Evolutionary conservation across 2,888 invertebrate genomes (phyloP).

Genomic region (Cataglyphis altisquamis): DNA sequence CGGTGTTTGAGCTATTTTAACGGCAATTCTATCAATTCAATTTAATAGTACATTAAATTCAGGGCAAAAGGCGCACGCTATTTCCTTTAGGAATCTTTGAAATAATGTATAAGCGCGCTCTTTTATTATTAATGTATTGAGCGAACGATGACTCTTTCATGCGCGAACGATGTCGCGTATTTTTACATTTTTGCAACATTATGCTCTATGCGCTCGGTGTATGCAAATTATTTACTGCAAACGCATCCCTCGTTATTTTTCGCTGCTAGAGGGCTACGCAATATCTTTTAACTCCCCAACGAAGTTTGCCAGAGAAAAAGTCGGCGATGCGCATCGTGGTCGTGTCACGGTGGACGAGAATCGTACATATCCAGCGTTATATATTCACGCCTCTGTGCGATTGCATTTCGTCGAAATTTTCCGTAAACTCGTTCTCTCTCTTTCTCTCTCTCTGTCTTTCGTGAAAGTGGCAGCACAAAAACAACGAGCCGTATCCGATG

Average conservation of each 20-base stretch:
- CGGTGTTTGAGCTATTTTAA: background rate
- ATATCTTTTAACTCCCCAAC: constrained; percentile 46
- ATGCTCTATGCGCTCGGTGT: background rate
- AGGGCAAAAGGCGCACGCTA: background rate
- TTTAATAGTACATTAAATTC: constrained; percentile 1
- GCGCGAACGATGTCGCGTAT: constrained; percentile 12
- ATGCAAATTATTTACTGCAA: constrained; percentile 51
- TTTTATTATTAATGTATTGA: constrained; percentile 14
- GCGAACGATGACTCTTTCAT: constrained; percentile 7
- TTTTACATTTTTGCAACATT: constrained; percentile 30
- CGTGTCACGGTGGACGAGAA: constrained; percentile 17
- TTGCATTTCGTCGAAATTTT: constrained; percentile 58
- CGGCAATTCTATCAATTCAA: background rate
- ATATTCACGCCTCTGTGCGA: constrained; percentile 48
- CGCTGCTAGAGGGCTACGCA: constrained; percentile 30
- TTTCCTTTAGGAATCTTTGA: background rate
- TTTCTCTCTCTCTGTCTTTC: background rate
- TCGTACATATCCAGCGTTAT: constrained; percentile 8
- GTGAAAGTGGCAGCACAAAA: constrained; percentile 32
- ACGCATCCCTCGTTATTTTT: constrained; percentile 46
- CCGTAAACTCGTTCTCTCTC: background rate
- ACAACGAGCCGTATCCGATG: constrained; percentile 14
- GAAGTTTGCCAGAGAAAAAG: constrained; percentile 43
- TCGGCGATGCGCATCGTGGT: constrained; percentile 7
- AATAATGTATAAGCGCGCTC: constrained; percentile 19